Base-by-base conservation (phyloP, 1,140 invertebrate species). In the Macrobrachium rosenbergii region DNA sequence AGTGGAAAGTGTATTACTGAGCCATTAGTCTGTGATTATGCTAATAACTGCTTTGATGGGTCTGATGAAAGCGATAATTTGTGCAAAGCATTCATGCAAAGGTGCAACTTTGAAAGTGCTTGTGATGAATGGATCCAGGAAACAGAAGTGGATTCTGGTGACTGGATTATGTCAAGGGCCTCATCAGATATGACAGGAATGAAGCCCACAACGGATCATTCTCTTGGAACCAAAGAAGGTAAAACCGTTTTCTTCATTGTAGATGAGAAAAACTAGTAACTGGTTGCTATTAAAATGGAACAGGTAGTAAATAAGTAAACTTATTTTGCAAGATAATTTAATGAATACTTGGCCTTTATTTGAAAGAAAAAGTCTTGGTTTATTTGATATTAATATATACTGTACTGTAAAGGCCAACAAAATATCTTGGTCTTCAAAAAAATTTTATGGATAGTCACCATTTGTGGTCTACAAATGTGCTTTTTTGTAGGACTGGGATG, bases 81-180 rank as follows among this genome's bases (percentile, higher is more conserved):
- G 52, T 87, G 85, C 45, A 2, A 5, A 7, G 6, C 43, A 21
- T 87, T 76, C 64, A 21, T 62, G 21, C 23, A 37, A 28, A 64
- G 85, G 19, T 87, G 85, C 64, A 59, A 75, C 63, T 87, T 87
- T 81, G 85, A 87, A n/a, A 23, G 10, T 17, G 85, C 67, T 23
- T 87, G 85, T 76, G 45, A 19, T 17, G 11, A 67, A 58, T 87
- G 85, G 85, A 82, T 16, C 11, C 67, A 81, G 45, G 85, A 87
- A 8, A 58, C 63, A 59, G 85, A 81, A 11, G 52, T 52, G 52
- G 60, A 81, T 12, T 81, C 67, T 81, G 85, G 64, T 17, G 81
- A 82, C 28, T 87, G 85, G 85, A 58, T 87, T 19, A 23, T 87
- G 21, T 52, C 63, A 37, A 43, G 75, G 72, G 78, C 78, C 52